Evolutionary conservation across 2,113 vertebrate species (phyloP).

Genomic region (Melanostigma gelatinosum): DNA sequence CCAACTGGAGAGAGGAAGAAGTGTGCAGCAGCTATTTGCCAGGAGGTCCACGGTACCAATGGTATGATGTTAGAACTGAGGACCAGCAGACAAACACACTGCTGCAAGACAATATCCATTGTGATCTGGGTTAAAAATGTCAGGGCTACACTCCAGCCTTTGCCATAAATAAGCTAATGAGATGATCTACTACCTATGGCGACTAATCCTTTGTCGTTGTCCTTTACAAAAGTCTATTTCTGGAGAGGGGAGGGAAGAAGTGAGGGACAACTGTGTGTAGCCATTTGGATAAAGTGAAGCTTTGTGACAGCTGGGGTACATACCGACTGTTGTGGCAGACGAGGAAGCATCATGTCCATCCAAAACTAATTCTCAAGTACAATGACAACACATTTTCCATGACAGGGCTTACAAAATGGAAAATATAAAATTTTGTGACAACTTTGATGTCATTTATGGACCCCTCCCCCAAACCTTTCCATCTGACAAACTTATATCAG

Average conservation of each 20-base stretch:
- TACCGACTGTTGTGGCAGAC: conserved; percentile 73
- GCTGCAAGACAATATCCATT: conserved; percentile 41
- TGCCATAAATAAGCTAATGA: conserved; percentile 86
- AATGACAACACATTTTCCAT: conserved; percentile 45
- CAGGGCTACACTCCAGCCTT: conserved; percentile 55
- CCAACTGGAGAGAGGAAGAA: conserved; percentile 89
- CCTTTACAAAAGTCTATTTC: conserved; percentile 91
- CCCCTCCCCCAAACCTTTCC: not conserved
- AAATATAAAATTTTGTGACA: conserved; percentile 16
- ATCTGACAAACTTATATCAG: conserved; percentile 5
- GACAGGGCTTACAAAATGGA: conserved; percentile 6
- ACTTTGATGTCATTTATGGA: conserved; percentile 3
- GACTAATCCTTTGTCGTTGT: conserved; percentile 89
- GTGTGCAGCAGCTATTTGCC: conserved; percentile 90
- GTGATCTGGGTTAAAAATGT: conserved; percentile 70
- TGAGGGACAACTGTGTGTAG: conserved; percentile 84
- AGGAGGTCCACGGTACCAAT: conserved; percentile 90
- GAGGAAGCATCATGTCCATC: conserved; percentile 42
- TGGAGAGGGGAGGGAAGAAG: conserved; percentile 67
- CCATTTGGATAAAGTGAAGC: conserved; percentile 87
- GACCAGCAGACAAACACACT: conserved; percentile 24
- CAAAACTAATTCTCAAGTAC: conserved; percentile 34
- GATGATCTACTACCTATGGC: conserved; percentile 83
- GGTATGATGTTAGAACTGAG: conserved; percentile 66
- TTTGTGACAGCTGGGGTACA: conserved; percentile 90